Evolutionary conservation across 2,888 invertebrate species (phyloP), one percentile per base, ranked within the genome.

Genomic region (Protophormia terraenovae): DNA sequence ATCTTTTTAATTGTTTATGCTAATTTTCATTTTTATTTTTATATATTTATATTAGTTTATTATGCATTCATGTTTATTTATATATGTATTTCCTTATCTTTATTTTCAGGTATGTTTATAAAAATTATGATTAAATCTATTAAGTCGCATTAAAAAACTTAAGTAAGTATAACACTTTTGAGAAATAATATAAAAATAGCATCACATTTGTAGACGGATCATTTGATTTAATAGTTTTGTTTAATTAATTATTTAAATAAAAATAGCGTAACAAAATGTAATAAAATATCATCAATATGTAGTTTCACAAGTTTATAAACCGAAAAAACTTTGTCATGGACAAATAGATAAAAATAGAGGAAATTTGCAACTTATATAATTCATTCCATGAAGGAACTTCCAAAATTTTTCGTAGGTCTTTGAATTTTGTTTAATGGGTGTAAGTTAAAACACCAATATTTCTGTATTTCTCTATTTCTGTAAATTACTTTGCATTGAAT

Each of bases 61-160:
- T 41, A 8, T 58, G 32, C 19, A 19, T n/a, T 53, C 6, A 45
- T 71, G 32, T 55, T 38, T 41, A 12, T 19, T 5, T 35, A 38
- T 24, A 67, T 29, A 29, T 60, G n/a, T n/a, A 19, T 62, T 75
- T 81, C 10, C 50, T 60, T 47, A 50, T 81, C 22, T 81, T 58
- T 75, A 67, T 47, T 81, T 81, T 35, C 73, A 81, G 81, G 78
- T 78, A 62, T 35, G 72, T 50, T 6, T 41, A 53, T 22, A 29
- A 2, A 38, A 27, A 76, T 62, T 24, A 50, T 35, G 14, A 22
- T 35, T n/a, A 24, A n/a, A 5, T n/a, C 14, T 16, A 53, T 75
- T 41, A 41, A 19, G 0, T 19, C 19, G 16, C 14, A 29, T 16
- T 29, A 38, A 19, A 5, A 16, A 3, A 16, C 12, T 67, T 45